Evolutionary conservation across 1,140 invertebrate genomes (phyloP), one percentile per base, ranked within the genome.

Genomic region (Rhynchophorus ferrugineus): DNA sequence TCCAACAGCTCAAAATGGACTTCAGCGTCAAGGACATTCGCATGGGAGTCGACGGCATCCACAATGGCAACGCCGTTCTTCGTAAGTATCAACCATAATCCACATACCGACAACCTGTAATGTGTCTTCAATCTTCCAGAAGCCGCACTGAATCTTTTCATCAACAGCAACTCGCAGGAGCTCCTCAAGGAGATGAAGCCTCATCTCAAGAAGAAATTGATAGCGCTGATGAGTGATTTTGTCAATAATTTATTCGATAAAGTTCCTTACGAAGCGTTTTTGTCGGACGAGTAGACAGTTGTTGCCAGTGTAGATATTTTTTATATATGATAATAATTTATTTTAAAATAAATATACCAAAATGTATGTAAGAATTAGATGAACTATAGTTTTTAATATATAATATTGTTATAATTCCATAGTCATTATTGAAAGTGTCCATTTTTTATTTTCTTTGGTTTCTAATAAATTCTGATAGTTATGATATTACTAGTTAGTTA

Each of bases 161-260:
- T 90, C 65, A 90, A 89, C 65, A 84, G 82, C 0, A 87, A 89
- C 64, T 79, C 84, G 1, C 86, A 89, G 62, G 87, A 89, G 56
- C 69, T 89, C 6, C 64, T 89, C 7, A 86, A 84, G 62, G 86
- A 89, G 73, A 90, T 90, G 87, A 90, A 90, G 67, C 87, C 87
- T 0, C 82, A 85, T 65, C 72, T 90, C 20, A 82, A 86, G 57
- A 77, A 76, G 53, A 88, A 90, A 64, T 71, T 90, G 1, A 76
- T 86, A 3, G 73, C 78, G 38, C 80, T 84, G 29, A 85, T 89
- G 79, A 77, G 78, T 8, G 74, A 77, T 38, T 89, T 89, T 62
- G 77, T 88, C 14, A 79, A 85, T 57, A 82, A 80, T 56, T 69
- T 89, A 8, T 85, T 89, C 46, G 73, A 77, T 2, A 78, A 83